Evolutionary conservation across 1,140 invertebrate species (phyloP), one percentile per base, ranked within the genome.

Genomic region (Meloidogyne floridensis): DNA sequence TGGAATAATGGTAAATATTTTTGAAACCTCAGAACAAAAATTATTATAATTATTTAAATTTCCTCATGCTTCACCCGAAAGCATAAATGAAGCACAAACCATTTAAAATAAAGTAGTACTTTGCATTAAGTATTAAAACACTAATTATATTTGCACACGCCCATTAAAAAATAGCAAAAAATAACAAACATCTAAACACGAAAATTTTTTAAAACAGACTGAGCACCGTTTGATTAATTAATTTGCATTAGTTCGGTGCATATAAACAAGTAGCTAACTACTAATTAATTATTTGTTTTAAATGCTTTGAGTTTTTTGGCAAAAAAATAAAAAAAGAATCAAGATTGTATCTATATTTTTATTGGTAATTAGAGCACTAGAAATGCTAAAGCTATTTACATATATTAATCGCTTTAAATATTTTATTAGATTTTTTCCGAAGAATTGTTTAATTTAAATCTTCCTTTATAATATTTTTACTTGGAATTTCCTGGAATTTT

Each of bases 121-220:
- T 65, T 65, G n/a, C 59, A 65, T 65, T n/a, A 65, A 59, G 7
- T 65, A 47, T 47, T 47, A 65, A 65, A 65, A 65, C 59, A 65
- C 59, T 15, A 65, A 65, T 59, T 59, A 47, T 65, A 65, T 65
- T 65, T n/a, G 10, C 7, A 65, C 15, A 65, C 59, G 59, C 59
- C 59, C 59, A 65, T 65, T 65, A 65, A 65, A 32, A 65, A 65
- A n/a, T 65, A 65, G 3, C 13, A 59, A 59, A 59, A 59, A 59
- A 59, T 15, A 59, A 65, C 15, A 65, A 65, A 65, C 59, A 65
- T 65, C 59, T 65, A 65, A 65, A 65, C 56, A 65, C 59, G n/a
- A 65, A 15, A 65, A n/a, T 65, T 65, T 59, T 59, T n/a, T 11
- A n/a, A 6, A 13, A 2, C 59, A 47, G 47, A 47, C 47, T 47